These are phyloP conservation scores for Listrodromus nycthemerus DNA, from an alignment of 2,888 invertebrate species.

Conservation along the genomic window DNA sequence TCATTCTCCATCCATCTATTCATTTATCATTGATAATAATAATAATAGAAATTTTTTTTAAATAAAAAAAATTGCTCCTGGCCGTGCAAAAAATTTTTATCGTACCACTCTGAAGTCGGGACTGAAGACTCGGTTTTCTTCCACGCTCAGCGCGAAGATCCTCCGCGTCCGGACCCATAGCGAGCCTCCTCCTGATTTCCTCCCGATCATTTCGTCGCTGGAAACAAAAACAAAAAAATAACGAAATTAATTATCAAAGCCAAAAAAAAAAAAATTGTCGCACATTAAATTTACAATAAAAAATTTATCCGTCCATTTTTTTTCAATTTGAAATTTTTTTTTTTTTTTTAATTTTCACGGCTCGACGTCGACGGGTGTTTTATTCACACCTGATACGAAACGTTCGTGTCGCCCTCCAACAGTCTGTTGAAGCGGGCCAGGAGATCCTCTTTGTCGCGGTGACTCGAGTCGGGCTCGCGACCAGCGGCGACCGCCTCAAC, in stretches of 20 bases:
- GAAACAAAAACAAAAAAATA: slow-evolving; percentile 67
- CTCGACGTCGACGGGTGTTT: background rate
- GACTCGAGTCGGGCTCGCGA: slow-evolving; percentile 74
- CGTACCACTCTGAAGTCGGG: slow-evolving; percentile 94
- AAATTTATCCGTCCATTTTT: background rate
- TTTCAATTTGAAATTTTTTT: background rate
- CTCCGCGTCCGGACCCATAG: slow-evolving; percentile 93
- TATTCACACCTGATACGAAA: slow-evolving; percentile 57
- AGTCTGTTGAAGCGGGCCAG: slow-evolving; percentile 79
- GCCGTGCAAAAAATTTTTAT: slow-evolving; percentile 82
- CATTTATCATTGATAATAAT: slow-evolving; percentile 1
- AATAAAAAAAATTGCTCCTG: too few relatives aligned
- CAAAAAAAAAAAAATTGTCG: background rate
- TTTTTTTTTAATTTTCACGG: background rate
- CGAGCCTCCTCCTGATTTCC: slow-evolving; percentile 94
- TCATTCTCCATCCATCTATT: background rate
- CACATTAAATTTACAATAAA: background rate
- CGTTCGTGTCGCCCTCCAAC: slow-evolving; percentile 73
- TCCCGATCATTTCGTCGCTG: slow-evolving; percentile 96
- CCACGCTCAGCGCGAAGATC: slow-evolving; percentile 91
- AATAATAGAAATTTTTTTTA: too few relatives aligned
- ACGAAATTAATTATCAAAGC: background rate
- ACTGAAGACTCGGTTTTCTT: slow-evolving; percentile 94
- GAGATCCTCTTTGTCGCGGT: slow-evolving; percentile 80
- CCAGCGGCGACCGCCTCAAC: slow-evolving; percentile 75